Conservation (phyloP, 1,140 invertebrate species). For the Argopecten irradians region DNA sequence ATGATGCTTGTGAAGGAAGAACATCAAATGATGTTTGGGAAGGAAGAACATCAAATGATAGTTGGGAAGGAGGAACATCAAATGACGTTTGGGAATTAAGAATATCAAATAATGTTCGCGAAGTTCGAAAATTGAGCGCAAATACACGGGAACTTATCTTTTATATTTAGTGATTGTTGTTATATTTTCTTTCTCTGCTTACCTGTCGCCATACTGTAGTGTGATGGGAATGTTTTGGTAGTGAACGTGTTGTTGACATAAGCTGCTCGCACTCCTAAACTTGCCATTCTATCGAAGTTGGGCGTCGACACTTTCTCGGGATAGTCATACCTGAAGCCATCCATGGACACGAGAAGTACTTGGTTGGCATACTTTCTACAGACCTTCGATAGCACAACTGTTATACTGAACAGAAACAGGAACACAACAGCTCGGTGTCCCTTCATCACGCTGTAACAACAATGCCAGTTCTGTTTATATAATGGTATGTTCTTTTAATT, state of each 20-base stretch:
- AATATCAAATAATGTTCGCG: no score
- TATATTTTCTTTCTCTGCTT: slow-evolving; percentile 25
- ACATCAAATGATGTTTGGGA: no score
- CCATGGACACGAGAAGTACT: slow-evolving; percentile 76
- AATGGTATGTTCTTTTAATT: no score
- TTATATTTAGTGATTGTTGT: no score
- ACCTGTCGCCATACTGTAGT: slow-evolving; percentile 87
- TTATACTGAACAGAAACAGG: not conserved
- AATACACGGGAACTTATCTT: no score
- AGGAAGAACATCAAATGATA: no score
- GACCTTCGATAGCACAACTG: not conserved
- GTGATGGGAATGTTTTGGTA: slow-evolving; percentile 89
- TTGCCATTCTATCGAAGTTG: slow-evolving; percentile 71
- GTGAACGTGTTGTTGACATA: slow-evolving; percentile 80
- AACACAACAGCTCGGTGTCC: not conserved
- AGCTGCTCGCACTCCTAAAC: slow-evolving; percentile 62
- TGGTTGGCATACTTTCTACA: slow-evolving; percentile 47
- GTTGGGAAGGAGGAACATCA: no score
- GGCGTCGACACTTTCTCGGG: slow-evolving; percentile 63
- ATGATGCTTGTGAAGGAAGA: no score
- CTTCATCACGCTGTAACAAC: not conserved
- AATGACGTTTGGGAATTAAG: no score
- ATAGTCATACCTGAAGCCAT: slow-evolving; percentile 77
- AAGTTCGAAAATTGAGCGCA: no score
- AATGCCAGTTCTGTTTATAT: no score